These are phyloP conservation scores for Rhagoletis pomonella DNA, from an alignment of 1,140 invertebrate genomes.

Conservation along the genomic window DNA sequence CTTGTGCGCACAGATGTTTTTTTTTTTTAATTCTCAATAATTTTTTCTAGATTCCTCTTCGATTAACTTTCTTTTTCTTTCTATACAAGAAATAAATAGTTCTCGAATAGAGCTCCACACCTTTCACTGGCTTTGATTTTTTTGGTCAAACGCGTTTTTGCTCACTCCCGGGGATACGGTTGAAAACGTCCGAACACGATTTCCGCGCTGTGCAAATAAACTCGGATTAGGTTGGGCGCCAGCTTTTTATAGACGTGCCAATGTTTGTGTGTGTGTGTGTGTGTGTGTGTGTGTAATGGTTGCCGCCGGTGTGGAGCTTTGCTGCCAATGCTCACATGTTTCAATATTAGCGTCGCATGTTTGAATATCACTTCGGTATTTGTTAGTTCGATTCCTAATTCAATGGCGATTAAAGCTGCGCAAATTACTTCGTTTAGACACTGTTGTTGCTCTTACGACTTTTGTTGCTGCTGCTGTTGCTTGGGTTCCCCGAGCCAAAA, in stretches of 20 bases:
- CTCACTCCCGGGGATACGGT: constrained; percentile 37
- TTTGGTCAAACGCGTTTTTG: neutral
- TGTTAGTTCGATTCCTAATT: neutral
- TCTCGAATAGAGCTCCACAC: constrained; percentile 52
- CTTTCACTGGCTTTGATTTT: constrained; percentile 22
- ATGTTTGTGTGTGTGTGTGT: neutral
- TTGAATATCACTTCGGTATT: neutral
- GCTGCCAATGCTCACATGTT: neutral
- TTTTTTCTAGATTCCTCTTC: constrained; percentile 54
- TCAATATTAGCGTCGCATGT: neutral
- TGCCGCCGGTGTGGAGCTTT: neutral
- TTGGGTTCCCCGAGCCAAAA: too few relatives aligned
- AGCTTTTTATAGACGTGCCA: constrained; percentile 65
- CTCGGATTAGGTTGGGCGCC: constrained; percentile 61
- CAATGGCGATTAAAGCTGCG: constrained; percentile 23
- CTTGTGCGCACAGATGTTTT: neutral
- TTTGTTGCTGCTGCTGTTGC: too few relatives aligned
- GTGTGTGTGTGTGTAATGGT: neutral
- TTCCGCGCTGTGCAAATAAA: constrained; percentile 71
- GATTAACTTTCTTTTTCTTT: constrained; percentile 56
- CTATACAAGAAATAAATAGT: constrained; percentile 57
- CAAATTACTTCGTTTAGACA: neutral
- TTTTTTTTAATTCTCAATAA: neutral
- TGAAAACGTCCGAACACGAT: constrained; percentile 68
- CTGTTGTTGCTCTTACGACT: neutral